phyloP scores from a whole-genome alignment of 2,113 vertebrate species.

The Phalacrocorax aristotelis region DNA sequence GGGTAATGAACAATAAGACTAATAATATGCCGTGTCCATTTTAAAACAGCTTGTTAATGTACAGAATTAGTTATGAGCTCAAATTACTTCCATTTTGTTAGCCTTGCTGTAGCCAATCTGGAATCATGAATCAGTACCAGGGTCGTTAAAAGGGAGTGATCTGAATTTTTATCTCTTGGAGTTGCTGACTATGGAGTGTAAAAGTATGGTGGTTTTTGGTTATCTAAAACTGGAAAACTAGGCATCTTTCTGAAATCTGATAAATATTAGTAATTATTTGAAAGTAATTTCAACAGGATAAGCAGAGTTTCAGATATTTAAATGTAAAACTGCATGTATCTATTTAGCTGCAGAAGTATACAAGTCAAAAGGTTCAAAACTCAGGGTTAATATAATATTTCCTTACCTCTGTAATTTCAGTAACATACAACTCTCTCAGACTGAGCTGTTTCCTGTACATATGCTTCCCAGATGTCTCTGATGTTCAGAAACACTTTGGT shows the following conservation, averaged over 20 bases:
- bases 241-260: background rate
- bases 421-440: background rate
- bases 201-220: background rate
- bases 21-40: background rate
- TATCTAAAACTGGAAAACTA: background rate
- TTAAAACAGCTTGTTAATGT: background rate
- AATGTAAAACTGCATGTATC: too few relatives aligned
- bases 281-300: too few relatives aligned
- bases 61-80: background rate
- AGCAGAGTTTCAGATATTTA: too few relatives aligned
- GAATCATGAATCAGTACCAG: background rate
- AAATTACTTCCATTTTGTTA: background rate
- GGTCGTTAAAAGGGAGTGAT: background rate
- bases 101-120: background rate
- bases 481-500: background rate
- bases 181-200: background rate
- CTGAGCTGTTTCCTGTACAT: conserved; percentile 36
- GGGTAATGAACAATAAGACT: background rate
- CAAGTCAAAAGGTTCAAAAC: background rate
- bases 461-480: conserved; percentile 49
- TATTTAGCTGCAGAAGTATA: background rate
- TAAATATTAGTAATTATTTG: background rate
- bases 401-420: conserved; percentile 5
- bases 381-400: background rate
- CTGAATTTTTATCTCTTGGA: background rate